Base-by-base conservation (phyloP, 2,113 vertebrate genomes). In the Brachypodius melanocephalos region DNA sequence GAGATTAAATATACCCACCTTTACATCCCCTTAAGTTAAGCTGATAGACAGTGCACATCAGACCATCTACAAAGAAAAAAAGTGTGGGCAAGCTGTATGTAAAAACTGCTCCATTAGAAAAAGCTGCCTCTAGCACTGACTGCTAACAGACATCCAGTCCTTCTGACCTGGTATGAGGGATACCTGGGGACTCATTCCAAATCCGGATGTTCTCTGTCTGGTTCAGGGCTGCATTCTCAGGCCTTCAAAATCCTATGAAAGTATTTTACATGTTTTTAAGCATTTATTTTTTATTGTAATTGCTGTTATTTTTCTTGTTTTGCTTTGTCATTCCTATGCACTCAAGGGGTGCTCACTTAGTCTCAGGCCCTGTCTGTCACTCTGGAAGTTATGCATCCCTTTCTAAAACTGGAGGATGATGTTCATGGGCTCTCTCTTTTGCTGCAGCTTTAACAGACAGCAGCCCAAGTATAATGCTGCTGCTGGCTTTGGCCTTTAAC, bases 21-120 rank as follows among this genome's bases (percentile, higher is more conserved):
- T 74, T 62, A 78, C 9, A 20, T n/a, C 8, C 12, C 28, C 21
- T 81, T 66, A 12, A 73, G 26, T 46, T 49, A 74, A 81, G 62
- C 6, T 92, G 31, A 49, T 32, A 17, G 6, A 6, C 17, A 36
- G 17, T 63, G 68, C n/a, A 65, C 0, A 0, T 24, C 52, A 91
- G 67, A 59, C 4, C 21, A 58, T 9, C 21, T 45, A 57, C 2
- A 4, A 74, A 42, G 17, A 28, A 40, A 63, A 73, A 69, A 77
- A 43, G 31, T 0, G 0, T 34, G 21, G 29, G 16, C 55, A 73
- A 65, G 17, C 74, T 66, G 22, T 66, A 52, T 0, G 0, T 49
- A 28, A 51, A 57, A 61, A 52, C n/a, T 32, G 5, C 21, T 46
- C n/a, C 0, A 0, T 57, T 62, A 45, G 38, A 29, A 54, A 46